phyloP scores from a whole-genome alignment of 2,888 invertebrate species.

The Scelioninae gen. 1 region DNA sequence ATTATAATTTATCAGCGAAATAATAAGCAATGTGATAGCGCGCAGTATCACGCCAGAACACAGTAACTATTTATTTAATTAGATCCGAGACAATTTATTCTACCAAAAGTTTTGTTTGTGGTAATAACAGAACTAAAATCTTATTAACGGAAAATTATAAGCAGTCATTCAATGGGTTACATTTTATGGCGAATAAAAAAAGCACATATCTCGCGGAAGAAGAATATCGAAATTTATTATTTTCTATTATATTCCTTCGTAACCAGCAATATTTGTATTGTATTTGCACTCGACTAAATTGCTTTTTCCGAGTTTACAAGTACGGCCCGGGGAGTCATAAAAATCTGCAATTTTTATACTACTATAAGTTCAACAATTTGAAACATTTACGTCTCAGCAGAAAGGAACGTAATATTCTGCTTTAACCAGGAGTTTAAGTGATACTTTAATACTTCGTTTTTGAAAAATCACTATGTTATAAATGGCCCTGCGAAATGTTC shows the following conservation, averaged over 20 bases:
- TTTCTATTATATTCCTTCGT: slow-evolving; percentile 45
- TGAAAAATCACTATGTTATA: slow-evolving; percentile 20
- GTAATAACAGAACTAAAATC: not conserved
- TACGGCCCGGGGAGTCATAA: slow-evolving; percentile 43
- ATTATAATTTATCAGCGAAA: not conserved
- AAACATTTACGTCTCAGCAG: slow-evolving; percentile 44
- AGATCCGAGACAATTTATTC: too few species aligned
- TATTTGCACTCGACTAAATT: slow-evolving; percentile 60
- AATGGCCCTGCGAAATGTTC: slow-evolving; percentile 1
- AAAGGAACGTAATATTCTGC: slow-evolving; percentile 48
- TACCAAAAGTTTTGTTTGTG: too few species aligned
- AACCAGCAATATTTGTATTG: slow-evolving; percentile 56
- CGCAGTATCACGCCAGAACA: not conserved
- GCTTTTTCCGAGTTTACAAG: slow-evolving; percentile 60
- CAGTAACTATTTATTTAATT: not conserved
- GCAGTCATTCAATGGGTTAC: slow-evolving; percentile 4
- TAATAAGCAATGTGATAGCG: not conserved
- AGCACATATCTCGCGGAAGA: slow-evolving; percentile 23
- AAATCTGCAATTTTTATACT: slow-evolving; percentile 50
- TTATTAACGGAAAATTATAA: not conserved
- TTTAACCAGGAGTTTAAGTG: slow-evolving; percentile 24
- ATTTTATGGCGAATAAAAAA: slow-evolving; percentile 24
- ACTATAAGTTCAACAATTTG: slow-evolving; percentile 54
- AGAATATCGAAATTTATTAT: slow-evolving; percentile 47
- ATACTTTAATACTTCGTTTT: slow-evolving; percentile 39